Percentiles rank a stretch among this genome's conserved stretches.
Evolutionary conservation across 2,113 vertebrate genomes (phyloP).

Genomic region (Barnardius zonarius): DNA sequence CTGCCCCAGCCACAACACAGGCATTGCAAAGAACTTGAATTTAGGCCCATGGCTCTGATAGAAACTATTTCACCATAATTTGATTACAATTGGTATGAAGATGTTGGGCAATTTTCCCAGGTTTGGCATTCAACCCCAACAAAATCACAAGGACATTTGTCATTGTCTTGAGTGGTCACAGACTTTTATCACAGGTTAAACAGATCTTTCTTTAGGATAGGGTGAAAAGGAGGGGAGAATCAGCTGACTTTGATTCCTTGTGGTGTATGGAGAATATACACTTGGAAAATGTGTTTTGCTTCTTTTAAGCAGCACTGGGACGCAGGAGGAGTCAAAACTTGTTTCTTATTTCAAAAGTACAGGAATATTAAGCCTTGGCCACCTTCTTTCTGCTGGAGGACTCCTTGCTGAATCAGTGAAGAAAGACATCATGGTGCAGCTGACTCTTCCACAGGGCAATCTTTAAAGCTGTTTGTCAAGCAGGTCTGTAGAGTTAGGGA

Average conservation of each 20-base stretch:
- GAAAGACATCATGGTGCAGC: background rate
- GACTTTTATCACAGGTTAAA: background rate
- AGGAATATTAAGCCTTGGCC: background rate
- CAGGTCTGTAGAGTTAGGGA: background rate
- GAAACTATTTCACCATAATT: background rate
- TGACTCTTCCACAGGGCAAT: background rate
- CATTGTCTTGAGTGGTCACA: background rate
- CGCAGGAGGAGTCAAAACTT: background rate
- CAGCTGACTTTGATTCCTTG: background rate
- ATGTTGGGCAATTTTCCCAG: background rate
- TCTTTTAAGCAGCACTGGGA: background rate
- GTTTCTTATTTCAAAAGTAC: background rate
- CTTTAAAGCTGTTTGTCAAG: background rate
- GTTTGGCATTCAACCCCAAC: background rate
- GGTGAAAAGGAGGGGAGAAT: background rate
- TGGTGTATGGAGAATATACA: fast-evolving
- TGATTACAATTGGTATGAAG: background rate
- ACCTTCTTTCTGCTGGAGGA: background rate
- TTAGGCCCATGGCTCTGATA: background rate
- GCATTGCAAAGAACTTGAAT: background rate
- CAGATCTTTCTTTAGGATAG: background rate
- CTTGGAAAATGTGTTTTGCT: background rate
- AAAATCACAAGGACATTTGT: background rate
- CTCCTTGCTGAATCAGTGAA: background rate
- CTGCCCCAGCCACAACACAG: background rate